Conservation (phyloP, 1,140 invertebrate genomes). For the Ostrea denselamellosa region DNA sequence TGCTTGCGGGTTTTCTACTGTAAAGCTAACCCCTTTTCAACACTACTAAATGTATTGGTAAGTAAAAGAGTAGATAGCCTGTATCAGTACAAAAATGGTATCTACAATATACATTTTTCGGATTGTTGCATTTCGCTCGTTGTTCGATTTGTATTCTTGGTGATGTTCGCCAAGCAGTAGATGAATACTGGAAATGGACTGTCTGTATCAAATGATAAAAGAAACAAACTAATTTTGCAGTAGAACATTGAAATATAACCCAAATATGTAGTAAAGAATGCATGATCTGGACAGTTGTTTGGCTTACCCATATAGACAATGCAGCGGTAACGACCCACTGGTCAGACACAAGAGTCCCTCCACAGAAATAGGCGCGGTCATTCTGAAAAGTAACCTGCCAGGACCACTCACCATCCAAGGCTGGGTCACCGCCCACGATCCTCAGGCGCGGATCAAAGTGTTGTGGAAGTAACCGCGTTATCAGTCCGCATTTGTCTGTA, state of each 20-base stretch:
- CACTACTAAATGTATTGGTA: too few relatives aligned
- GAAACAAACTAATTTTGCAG: too few relatives aligned
- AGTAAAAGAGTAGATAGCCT: too few relatives aligned
- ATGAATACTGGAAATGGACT: not conserved
- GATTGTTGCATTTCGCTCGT: constrained; percentile 41
- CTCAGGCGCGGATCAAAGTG: constrained; percentile 35
- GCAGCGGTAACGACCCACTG: constrained; percentile 86
- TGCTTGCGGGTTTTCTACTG: too few relatives aligned
- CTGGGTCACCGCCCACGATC: constrained; percentile 58
- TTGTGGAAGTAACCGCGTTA: constrained; percentile 41
- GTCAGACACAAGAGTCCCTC: constrained; percentile 87
- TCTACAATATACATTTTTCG: constrained; percentile 33
- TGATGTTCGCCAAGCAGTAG: constrained; percentile 55
- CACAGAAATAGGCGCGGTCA: constrained; percentile 82
- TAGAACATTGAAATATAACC: too few relatives aligned
- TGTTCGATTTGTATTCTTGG: constrained; percentile 35
- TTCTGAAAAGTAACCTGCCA: constrained; percentile 70
- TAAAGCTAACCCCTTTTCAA: too few relatives aligned
- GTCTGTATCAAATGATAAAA: not conserved
- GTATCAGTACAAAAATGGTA: too few relatives aligned
- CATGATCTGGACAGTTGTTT: not conserved
- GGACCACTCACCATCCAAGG: constrained; percentile 65
- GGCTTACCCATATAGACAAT: constrained; percentile 80
- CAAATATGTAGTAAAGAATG: not conserved
- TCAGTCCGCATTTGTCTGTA: constrained; percentile 45